phyloP scores from a whole-genome alignment of 2,797 vertebrate species.

The Pipistrellus nathusii region DNA sequence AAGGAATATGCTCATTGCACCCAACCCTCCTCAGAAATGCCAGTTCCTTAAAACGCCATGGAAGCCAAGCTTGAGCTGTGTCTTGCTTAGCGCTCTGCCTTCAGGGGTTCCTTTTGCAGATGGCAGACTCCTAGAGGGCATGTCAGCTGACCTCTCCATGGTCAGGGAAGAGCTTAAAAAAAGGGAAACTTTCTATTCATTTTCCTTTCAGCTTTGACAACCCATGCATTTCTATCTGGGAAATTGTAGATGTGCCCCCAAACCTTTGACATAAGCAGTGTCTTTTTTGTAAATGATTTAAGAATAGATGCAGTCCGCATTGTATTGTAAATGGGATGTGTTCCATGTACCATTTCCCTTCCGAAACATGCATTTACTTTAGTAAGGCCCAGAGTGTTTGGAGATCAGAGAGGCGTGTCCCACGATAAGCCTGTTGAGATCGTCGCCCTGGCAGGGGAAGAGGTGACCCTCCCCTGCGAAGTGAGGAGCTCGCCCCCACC shows the following conservation, averaged over 20 bases:
- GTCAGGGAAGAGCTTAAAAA: not conserved
- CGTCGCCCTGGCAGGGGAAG: slow-evolving; percentile 91
- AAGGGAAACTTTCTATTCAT: not conserved
- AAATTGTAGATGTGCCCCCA: not conserved
- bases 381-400: slow-evolving; percentile 94
- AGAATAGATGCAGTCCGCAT: not conserved
- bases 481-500: slow-evolving; percentile 95
- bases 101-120: not conserved
- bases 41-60: not conserved
- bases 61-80: not conserved
- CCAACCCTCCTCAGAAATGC: slow-evolving; percentile 13
- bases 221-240: not conserved
- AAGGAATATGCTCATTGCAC: not conserved
- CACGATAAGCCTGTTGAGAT: slow-evolving; percentile 87
- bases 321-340: slow-evolving; percentile 39
- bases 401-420: slow-evolving; percentile 79
- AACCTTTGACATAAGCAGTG: not conserved
- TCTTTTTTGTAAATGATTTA: not conserved
- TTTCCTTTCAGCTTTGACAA: not conserved
- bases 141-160: not conserved
- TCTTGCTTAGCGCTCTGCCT: not conserved
- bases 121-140: not conserved
- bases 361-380: slow-evolving; percentile 58
- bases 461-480: slow-evolving; percentile 94
- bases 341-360: not conserved